Percentiles rank a stretch among this genome's conserved stretches.
Conservation (phyloP, 2,888 invertebrate species). For the Microdon myrmicae region DNA sequence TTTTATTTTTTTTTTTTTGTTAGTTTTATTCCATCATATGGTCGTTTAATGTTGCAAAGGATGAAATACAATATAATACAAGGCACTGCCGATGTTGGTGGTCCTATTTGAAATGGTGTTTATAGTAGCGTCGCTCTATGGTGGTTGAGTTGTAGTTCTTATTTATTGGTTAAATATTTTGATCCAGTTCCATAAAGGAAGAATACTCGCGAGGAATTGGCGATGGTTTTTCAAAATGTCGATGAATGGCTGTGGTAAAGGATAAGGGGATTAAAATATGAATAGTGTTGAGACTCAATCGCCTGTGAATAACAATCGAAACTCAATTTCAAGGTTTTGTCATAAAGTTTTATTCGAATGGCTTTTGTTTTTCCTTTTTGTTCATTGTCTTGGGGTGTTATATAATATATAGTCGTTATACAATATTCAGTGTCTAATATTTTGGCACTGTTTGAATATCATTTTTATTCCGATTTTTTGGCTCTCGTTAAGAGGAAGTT, state of each 20-base stretch:
- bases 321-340: conserved; percentile 16
- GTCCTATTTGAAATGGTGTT: too few relatives aligned
- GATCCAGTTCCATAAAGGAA: conserved; percentile 6
- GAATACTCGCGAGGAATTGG: background rate
- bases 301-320: conserved; percentile 23
- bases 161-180: conserved; percentile 38
- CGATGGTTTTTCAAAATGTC: conserved; percentile 16
- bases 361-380: conserved; percentile 3
- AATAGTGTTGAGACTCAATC: conserved; percentile 27
- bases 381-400: too few relatives aligned
- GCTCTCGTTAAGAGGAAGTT: too few relatives aligned
- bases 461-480: too few relatives aligned
- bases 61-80: conserved; percentile 11
- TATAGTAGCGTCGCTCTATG: too few relatives aligned
- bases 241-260: conserved; percentile 18
- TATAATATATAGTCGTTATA: too few relatives aligned
- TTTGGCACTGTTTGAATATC: too few relatives aligned
- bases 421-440: too few relatives aligned
- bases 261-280: conserved; percentile 5
- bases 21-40: conserved; percentile 40
- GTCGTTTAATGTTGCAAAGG: conserved; percentile 27
- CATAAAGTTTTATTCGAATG: conserved; percentile 10
- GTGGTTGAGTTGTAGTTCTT: conserved; percentile 15
- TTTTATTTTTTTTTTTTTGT: too few relatives aligned
- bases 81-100: too few relatives aligned